Conservation (phyloP, 2,888 invertebrate genomes). For the Xanthorhoe spadicearia region DNA sequence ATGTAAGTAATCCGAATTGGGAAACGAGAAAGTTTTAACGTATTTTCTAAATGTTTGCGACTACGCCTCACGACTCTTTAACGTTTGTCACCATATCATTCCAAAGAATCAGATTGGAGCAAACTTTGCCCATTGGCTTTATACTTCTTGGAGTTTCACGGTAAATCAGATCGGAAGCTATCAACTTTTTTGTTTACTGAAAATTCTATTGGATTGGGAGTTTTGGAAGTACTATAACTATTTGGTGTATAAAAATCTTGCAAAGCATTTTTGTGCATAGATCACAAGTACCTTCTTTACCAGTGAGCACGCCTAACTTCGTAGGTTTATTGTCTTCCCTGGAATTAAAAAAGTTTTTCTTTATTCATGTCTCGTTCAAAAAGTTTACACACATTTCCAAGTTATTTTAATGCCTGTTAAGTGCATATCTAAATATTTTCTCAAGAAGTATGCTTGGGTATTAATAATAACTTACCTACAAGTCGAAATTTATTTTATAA, state of each 20-base stretch:
- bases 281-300: slow-evolving; percentile 19
- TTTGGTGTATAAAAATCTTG: slow-evolving; percentile 22
- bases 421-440: background rate
- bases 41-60: slow-evolving; percentile 30
- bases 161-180: slow-evolving; percentile 58
- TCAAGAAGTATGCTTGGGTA: no score
- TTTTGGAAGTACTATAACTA: background rate
- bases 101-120: slow-evolving; percentile 61
- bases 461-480: no score
- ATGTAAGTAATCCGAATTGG: slow-evolving; percentile 38
- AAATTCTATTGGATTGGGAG: slow-evolving; percentile 13
- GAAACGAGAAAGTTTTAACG: slow-evolving; percentile 22
- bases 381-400: slow-evolving; percentile 19
- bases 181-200: slow-evolving; percentile 46
- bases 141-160: slow-evolving; percentile 64
- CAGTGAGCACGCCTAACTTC: slow-evolving; percentile 54
- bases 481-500: no score
- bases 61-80: slow-evolving; percentile 26
- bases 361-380: slow-evolving; percentile 21
- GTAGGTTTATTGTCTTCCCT: slow-evolving; percentile 67
- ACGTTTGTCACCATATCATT: slow-evolving; percentile 35
- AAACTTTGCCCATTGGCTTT: slow-evolving; percentile 69
- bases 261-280: slow-evolving; percentile 18
- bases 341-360: slow-evolving; percentile 72
- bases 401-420: slow-evolving; percentile 6